Evolutionary conservation across 92 coral and sea anemone species (phyloP).

Genomic region (Micromussa lordhowensis): DNA sequence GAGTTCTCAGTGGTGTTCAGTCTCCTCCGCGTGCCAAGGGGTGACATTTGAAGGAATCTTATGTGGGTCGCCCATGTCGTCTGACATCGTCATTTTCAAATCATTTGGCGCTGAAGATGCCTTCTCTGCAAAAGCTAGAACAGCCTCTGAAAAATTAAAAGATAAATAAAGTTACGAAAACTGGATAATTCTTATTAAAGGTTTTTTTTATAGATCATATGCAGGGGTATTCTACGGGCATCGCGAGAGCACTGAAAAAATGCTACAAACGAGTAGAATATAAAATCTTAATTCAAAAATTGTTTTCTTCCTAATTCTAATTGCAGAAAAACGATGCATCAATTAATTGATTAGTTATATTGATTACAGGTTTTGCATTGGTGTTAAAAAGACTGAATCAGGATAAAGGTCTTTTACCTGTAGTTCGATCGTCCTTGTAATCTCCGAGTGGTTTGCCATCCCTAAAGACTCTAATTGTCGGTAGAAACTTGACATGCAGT

Average conservation of each 20-base stretch:
- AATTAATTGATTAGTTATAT: neutral
- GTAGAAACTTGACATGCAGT: constrained; percentile 17
- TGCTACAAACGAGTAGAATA: neutral
- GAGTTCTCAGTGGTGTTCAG: neutral
- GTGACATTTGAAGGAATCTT: constrained; percentile 40
- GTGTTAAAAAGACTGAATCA: neutral
- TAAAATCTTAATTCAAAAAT: neutral
- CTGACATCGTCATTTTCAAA: constrained; percentile 35
- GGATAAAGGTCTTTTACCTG: neutral
- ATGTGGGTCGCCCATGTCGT: constrained; percentile 3
- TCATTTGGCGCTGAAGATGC: constrained; percentile 20
- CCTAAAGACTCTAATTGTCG: constrained; percentile 31
- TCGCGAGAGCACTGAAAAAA: neutral
- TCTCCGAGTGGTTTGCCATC: constrained; percentile 43
- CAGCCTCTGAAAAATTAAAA: constrained; percentile 6
- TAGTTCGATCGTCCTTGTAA: constrained; percentile 17
- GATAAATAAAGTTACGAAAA: neutral
- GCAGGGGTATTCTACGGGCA: too few relatives aligned
- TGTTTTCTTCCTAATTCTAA: neutral
- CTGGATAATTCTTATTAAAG: neutral
- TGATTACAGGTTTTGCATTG: neutral
- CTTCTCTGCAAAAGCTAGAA: constrained; percentile 21
- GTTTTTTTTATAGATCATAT: too few relatives aligned
- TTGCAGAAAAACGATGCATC: neutral
- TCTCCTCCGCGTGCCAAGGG: constrained; percentile 38